Base-by-base conservation (phyloP, 2,113 vertebrate genomes). In the Balaenoptera acutorostrata region DNA sequence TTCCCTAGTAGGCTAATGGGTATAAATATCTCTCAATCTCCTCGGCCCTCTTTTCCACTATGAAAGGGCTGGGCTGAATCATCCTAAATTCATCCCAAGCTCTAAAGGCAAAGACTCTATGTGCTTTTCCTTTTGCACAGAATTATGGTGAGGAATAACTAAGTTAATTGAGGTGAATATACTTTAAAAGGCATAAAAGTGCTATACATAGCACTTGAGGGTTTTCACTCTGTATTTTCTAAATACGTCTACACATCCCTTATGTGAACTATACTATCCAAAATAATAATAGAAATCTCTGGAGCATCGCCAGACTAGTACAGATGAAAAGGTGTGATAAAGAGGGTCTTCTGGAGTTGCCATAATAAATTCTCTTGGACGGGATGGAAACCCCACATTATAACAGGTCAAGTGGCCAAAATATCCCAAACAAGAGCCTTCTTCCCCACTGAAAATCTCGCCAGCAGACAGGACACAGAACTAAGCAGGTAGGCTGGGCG, bases 401-500 rank as follows among this genome's bases (percentile, higher is more conserved):
- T 68, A 69, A 82, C 6, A 91, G 68, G 75, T 72, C 68, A 84
- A 90, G 78, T 49, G 72, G 27, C 86, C 25, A 21, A 71, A 66
- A n/a, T 14, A 44, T 39, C 9, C 36, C 63, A 68, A 89, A 59
- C 12, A 18, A 93, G 63, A 55, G 36, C 8, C 52, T n/a, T 21
- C 46, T 31, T 92, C 39, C 64, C 46, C 55, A 3, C 0, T 31
- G 84, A 82, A 52, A 71, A 95, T 66, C 75, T 63, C 1, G 0
- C 31, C 90, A 88, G 95, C 20, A 94, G 95, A 95, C 96, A 97
- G 68, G 90, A 97, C 97, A 94, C 92, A 88, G 97, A 97, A 89
- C 98, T 98, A 97, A 98, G 98, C 97, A 98, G 97, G 95, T 98
- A 98, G 97, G 25, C 98, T 52, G 94, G 95, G 96, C 71, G 41